Percentiles rank a stretch among this genome's conserved stretches.
These are phyloP conservation scores for Lathronympha strigana DNA, from an alignment of 2,888 invertebrate genomes.

Conservation along the genomic window DNA sequence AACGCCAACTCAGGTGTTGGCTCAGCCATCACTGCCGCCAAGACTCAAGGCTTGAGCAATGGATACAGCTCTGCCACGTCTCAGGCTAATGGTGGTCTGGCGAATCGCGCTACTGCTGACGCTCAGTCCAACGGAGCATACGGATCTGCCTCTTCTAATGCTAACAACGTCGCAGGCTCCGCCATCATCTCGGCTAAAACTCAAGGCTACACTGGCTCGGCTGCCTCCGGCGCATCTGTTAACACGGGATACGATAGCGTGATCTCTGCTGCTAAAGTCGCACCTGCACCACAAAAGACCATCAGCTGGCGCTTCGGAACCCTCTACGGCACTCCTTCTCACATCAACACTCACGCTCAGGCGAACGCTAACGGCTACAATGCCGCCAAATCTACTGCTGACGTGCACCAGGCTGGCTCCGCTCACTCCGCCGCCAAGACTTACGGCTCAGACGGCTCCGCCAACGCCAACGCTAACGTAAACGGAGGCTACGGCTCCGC, in stretches of 20 bases:
- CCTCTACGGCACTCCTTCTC: constrained; percentile 59
- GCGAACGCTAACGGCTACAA: constrained; percentile 49
- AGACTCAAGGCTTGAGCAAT: constrained; percentile 53
- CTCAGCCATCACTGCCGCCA: constrained; percentile 59
- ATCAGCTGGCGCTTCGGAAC: constrained; percentile 75
- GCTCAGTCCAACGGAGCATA: constrained; percentile 54
- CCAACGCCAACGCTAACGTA: constrained; percentile 49
- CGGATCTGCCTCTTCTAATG: constrained; percentile 55
- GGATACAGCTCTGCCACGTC: constrained; percentile 64
- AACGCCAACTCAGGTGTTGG: constrained; percentile 61
- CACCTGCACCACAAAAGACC: constrained; percentile 53
- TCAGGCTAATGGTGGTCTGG: constrained; percentile 55
- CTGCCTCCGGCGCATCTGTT: constrained; percentile 64
- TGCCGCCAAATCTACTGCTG: constrained; percentile 45
- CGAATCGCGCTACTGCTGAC: constrained; percentile 52
- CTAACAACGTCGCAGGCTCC: constrained; percentile 54
- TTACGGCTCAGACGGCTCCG: constrained; percentile 45
- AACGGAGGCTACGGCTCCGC: constrained; percentile 54
- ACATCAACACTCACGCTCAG: constrained; percentile 51
- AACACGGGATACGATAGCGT: constrained; percentile 56
- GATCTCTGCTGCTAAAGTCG: constrained; percentile 56
- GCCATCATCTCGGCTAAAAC: constrained; percentile 58
- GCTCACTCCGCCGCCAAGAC: constrained; percentile 48
- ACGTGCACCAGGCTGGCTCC: constrained; percentile 44
- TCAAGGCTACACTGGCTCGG: constrained; percentile 58